Evolutionary conservation across 2,797 vertebrate species (phyloP).

Genomic region (Pteronotus mesoamericanus): DNA sequence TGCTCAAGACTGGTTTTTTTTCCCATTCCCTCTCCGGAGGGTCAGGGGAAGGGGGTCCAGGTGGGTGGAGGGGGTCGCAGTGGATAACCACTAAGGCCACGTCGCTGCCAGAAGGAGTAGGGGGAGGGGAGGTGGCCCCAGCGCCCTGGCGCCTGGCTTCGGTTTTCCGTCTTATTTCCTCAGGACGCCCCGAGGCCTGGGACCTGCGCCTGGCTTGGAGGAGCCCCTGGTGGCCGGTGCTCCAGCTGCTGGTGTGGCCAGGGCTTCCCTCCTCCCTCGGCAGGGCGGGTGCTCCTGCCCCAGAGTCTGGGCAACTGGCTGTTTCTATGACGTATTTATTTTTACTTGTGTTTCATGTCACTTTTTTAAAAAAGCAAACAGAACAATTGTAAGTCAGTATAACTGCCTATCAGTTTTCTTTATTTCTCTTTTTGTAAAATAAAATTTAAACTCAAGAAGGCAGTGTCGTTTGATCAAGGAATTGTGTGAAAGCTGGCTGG

Average conservation of each 20-base stretch:
- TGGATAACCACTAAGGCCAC: constrained; percentile 74
- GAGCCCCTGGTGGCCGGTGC: constrained; percentile 75
- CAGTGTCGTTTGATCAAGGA: constrained; percentile 56
- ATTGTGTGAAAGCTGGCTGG: constrained; percentile 1
- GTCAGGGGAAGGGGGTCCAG: constrained; percentile 45
- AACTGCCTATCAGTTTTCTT: constrained; percentile 82
- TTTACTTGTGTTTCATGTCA: constrained; percentile 90
- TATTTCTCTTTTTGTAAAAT: constrained; percentile 77
- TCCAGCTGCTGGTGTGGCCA: constrained; percentile 76
- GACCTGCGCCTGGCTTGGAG: constrained; percentile 80
- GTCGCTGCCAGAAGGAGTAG: constrained; percentile 50
- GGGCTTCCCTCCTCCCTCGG: constrained; percentile 85
- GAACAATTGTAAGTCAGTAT: constrained; percentile 86
- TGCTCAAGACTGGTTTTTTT: constrained; percentile 62
- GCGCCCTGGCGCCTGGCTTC: constrained; percentile 70
- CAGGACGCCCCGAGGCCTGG: constrained; percentile 79
- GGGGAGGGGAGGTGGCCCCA: constrained; percentile 31
- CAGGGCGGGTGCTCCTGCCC: constrained; percentile 76
- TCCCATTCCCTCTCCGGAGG: constrained; percentile 53
- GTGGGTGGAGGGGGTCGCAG: constrained; percentile 58
- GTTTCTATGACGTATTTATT: constrained; percentile 90
- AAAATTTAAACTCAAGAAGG: constrained; percentile 71
- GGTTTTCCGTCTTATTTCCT: constrained; percentile 72
- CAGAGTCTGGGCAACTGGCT: constrained; percentile 87
- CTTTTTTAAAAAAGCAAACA: constrained; percentile 84